Percentiles rank a stretch among this genome's conserved stretches.
Conservation (phyloP, 2,113 vertebrate genomes). For the Melanocharis versteri region DNA sequence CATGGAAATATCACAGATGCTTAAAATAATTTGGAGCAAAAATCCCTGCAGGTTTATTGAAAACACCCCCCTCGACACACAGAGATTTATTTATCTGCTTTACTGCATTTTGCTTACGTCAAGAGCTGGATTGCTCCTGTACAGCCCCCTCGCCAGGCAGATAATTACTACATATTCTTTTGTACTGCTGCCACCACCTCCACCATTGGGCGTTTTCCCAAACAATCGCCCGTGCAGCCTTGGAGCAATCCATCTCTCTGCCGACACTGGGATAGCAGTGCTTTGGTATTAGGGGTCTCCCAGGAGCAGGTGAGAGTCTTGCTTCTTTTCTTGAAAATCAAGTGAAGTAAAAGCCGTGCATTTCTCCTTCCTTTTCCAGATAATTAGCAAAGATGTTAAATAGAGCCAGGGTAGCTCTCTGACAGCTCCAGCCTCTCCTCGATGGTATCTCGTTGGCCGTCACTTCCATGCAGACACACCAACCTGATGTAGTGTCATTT, state of each 20-base stretch:
- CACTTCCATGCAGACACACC: neutral
- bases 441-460: neutral
- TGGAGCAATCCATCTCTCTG: slow-evolving; percentile 23
- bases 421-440: slow-evolving; percentile 13
- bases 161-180: slow-evolving; percentile 59
- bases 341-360: neutral
- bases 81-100: slow-evolving; percentile 31
- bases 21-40: slow-evolving; percentile 39
- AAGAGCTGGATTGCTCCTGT: slow-evolving; percentile 37
- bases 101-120: slow-evolving; percentile 56
- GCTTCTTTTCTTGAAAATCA: slow-evolving; percentile 56
- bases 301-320: slow-evolving; percentile 31
- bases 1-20: neutral
- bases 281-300: slow-evolving; percentile 40
- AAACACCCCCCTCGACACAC: neutral
- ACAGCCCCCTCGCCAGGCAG: slow-evolving; percentile 21
- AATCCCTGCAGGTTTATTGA: slow-evolving; percentile 14
- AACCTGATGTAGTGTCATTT: slow-evolving; percentile 28
- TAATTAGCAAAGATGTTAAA: slow-evolving; percentile 55
- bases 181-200: slow-evolving; percentile 52
- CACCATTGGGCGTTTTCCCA: slow-evolving; percentile 36
- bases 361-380: slow-evolving; percentile 25
- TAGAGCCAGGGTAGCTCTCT: neutral
- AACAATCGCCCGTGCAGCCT: slow-evolving; percentile 13
- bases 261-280: neutral